Conservation (phyloP, 2,113 vertebrate genomes). For the Notothenia coriiceps region DNA sequence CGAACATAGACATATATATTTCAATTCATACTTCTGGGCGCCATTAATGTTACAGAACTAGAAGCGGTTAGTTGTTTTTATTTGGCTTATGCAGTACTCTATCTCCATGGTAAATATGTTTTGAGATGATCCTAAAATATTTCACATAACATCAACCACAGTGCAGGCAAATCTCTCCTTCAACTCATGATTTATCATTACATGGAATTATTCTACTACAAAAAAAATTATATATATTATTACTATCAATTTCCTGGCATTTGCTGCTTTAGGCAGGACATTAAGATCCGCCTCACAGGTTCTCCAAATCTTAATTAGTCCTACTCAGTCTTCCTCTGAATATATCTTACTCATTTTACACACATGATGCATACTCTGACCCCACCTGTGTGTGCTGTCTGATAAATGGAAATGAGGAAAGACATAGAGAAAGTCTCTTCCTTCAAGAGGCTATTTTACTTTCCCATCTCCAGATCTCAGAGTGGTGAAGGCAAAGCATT, state of each 20-base stretch:
- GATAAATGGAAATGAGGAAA: slow-evolving; percentile 1
- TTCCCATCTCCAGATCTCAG: background rate
- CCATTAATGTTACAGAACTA: background rate
- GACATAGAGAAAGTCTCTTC: background rate
- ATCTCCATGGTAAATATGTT: slow-evolving; percentile 1
- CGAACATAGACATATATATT: no score
- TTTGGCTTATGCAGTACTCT: background rate
- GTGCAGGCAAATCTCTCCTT: background rate
- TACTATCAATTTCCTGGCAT: no score
- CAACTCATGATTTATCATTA: no score
- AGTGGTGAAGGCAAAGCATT: slow-evolving; percentile 6
- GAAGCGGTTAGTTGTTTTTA: background rate
- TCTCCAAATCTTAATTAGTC: no score
- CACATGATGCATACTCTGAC: background rate
- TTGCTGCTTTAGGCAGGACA: no score
- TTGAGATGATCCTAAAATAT: background rate
- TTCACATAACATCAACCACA: background rate
- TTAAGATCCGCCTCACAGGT: no score
- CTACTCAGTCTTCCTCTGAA: background rate
- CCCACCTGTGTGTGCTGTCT: background rate
- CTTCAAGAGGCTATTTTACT: background rate
- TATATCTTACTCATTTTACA: background rate
- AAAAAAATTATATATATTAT: no score
- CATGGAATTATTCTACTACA: no score
- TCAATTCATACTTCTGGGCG: background rate